Base-by-base conservation (phyloP, 2,888 invertebrate species). In the Nasonovia ribisnigri region DNA sequence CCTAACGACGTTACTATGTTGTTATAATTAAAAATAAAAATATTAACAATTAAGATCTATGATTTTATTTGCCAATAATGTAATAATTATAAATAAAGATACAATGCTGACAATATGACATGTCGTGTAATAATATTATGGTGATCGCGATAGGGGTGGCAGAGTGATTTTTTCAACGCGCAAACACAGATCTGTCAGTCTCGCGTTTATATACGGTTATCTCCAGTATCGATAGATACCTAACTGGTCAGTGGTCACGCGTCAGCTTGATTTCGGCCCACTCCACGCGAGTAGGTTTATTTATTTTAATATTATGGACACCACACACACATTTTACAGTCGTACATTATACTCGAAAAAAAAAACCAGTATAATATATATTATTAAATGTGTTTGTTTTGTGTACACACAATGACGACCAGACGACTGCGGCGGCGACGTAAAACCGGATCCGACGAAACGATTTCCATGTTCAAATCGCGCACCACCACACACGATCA, bases 401-500 rank as follows among this genome's bases (percentile, higher is more conserved):
- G 36, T 86, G 57, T 67, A 88, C 77, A 43, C 42, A 54, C 6
- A 77, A 54, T 86, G 46, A 91, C n/a, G 84, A 91, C 91, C 84
- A 91, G 91, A 86, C 86, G 91, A 92, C 87, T 86, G 10, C 90
- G 84, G 48, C 77, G 67, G 48, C 84, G 60, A 93, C 89, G 93
- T 93, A 93, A 93, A 93, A 93, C 93, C 93, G 93, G 93, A 90
- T 90, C 84, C 84, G 57, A 88, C 89, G 93, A 90, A 90, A 90
- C 89, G 93, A 93, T 93, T 93, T 90, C 57, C 90, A 90, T 84
- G 93, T 93, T 93, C 84, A 24, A 77, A 84, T 90, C 84, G 84
- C 92, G 84, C 92, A 92, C 87, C 87, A 88, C 92, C 92, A 29
- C 92, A 92, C 93, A 93, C 93, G 93, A 90, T 93, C 93, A 93